Evolutionary conservation across 2,797 vertebrate genomes (phyloP).

Genomic region (Sebastes hubbsi): DNA sequence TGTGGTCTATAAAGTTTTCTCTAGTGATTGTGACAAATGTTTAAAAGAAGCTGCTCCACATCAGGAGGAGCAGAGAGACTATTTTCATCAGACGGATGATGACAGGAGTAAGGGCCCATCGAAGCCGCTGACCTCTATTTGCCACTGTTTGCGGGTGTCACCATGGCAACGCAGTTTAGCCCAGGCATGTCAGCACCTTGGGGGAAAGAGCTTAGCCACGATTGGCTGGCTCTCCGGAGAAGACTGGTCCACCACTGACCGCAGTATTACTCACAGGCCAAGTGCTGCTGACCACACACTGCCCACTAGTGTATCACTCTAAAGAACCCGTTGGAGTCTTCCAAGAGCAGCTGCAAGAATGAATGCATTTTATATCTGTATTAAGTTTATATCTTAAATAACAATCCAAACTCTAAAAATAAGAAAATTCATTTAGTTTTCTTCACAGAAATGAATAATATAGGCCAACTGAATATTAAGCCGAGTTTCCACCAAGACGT

Average conservation of each 20-base stretch:
- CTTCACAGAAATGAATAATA: background rate
- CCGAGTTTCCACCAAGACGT: background rate
- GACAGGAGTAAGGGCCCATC: conserved; percentile 8
- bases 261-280: conserved; percentile 19
- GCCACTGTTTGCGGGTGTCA: conserved; percentile 57
- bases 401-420: background rate
- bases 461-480: background rate
- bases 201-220: conserved; percentile 7
- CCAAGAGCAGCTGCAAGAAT: background rate
- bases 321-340: background rate
- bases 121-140: conserved; percentile 48
- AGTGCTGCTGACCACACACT: conserved; percentile 21
- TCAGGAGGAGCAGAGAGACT: conserved; percentile 10
- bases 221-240: conserved; percentile 20
- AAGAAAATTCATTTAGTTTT: background rate
- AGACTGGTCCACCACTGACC: conserved; percentile 30
- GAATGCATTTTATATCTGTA: background rate
- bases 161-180: conserved; percentile 62
- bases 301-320: background rate
- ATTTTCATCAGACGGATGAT: conserved; percentile 25
- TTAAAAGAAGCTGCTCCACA: conserved; percentile 12
- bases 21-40: background rate
- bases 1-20: background rate
- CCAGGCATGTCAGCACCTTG: conserved; percentile 28
- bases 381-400: no score